phyloP scores from a whole-genome alignment of 2,888 invertebrate genomes.

The Cantharis rufa region DNA sequence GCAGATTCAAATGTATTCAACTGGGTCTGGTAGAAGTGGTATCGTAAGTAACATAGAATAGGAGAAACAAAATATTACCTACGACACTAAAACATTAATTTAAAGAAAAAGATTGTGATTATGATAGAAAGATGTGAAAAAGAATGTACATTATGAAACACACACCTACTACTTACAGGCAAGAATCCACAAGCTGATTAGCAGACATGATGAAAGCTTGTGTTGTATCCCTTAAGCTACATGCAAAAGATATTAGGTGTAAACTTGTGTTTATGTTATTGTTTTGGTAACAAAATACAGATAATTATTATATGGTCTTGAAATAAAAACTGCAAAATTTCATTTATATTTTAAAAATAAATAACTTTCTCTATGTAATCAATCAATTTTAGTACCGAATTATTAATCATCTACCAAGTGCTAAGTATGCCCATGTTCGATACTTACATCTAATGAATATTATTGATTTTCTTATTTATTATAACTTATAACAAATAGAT shows the following conservation, averaged over 20 bases:
- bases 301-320: neutral
- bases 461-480: neutral
- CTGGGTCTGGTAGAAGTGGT: too few relatives aligned
- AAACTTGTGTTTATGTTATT: conserved; percentile 19
- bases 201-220: conserved; percentile 59
- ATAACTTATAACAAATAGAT: neutral
- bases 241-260: conserved; percentile 37
- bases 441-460: neutral
- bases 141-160: neutral
- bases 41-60: neutral
- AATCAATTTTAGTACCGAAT: neutral
- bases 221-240: conserved; percentile 36
- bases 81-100: neutral
- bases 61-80: neutral
- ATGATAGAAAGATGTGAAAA: neutral
- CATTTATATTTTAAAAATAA: neutral
- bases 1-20: too few relatives aligned
- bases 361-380: neutral
- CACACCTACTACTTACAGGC: conserved; percentile 61
- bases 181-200: conserved; percentile 68
- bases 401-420: neutral
- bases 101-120: neutral
- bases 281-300: neutral
- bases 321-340: neutral
- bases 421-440: neutral